Conservation (phyloP, 2,797 vertebrate species). For the Chiloscyllium punctatum region DNA sequence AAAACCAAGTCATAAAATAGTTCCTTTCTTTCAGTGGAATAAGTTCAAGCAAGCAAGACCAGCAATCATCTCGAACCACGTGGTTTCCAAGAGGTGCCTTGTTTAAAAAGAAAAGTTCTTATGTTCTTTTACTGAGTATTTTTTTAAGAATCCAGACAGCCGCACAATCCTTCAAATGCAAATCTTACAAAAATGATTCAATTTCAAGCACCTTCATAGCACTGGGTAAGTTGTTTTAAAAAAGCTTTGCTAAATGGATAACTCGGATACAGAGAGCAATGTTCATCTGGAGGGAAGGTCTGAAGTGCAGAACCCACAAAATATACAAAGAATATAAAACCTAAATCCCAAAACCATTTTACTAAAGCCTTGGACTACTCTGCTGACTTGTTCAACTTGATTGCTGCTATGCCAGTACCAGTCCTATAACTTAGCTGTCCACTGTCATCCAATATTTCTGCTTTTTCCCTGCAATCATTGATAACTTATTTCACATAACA, state of each 20-base stretch:
- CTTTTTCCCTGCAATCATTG: not conserved
- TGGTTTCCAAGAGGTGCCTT: too few relatives aligned
- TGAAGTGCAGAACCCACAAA: not conserved
- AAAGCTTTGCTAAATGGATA: not conserved
- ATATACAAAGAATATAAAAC: not conserved
- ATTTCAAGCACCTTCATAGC: too few relatives aligned
- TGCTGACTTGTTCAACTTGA: not conserved
- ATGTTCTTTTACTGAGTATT: too few relatives aligned
- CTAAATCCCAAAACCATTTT: not conserved
- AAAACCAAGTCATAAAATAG: too few relatives aligned
- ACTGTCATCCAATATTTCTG: not conserved
- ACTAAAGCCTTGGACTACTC: not conserved
- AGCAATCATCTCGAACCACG: too few relatives aligned
- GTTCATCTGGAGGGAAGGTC: not conserved
- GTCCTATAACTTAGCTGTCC: not conserved
- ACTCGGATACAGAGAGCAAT: not conserved
- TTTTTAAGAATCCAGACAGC: too few relatives aligned
- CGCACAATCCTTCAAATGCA: too few relatives aligned
- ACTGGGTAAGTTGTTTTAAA: not conserved
- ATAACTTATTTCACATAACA: too few relatives aligned
- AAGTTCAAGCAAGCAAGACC: too few relatives aligned
- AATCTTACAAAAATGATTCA: too few relatives aligned
- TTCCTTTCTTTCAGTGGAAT: too few relatives aligned
- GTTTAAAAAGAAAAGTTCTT: too few relatives aligned
- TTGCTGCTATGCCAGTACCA: not conserved